These are phyloP conservation scores for Callospermophilus lateralis DNA, from an alignment of 2,113 vertebrate genomes.

Conservation along the genomic window DNA sequence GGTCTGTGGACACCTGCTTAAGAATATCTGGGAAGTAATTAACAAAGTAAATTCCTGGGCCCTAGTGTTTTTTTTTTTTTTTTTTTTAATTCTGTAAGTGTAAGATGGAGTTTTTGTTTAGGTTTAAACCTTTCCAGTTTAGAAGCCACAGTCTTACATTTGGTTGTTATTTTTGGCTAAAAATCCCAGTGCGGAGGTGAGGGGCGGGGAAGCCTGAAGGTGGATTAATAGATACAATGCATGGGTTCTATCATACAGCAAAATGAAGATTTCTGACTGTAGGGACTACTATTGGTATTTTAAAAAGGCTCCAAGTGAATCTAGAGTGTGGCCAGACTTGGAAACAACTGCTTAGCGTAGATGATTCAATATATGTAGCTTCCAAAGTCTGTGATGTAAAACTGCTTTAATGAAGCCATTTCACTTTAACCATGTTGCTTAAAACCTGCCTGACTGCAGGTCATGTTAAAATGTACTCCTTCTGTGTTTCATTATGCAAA, in stretches of 20 bases:
- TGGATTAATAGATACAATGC: background rate
- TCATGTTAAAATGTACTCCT: background rate
- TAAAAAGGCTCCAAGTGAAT: background rate
- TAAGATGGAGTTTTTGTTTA: background rate
- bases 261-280: background rate
- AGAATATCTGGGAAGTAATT: background rate
- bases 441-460: background rate
- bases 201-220: fast-evolving
- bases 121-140: background rate
- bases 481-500: constrained; percentile 39
- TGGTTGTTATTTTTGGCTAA: background rate
- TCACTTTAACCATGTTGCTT: background rate
- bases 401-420: background rate
- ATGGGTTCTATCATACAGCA: background rate
- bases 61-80: background rate
- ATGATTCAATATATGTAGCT: background rate
- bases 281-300: background rate
- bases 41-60: background rate
- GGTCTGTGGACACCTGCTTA: background rate
- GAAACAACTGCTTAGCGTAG: background rate
- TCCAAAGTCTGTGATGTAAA: background rate
- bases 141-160: background rate
- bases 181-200: background rate
- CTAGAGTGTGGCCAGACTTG: background rate
- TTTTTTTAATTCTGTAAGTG: background rate